phyloP scores from a whole-genome alignment of 2,797 vertebrate genomes.

The Vipera latastei region DNA sequence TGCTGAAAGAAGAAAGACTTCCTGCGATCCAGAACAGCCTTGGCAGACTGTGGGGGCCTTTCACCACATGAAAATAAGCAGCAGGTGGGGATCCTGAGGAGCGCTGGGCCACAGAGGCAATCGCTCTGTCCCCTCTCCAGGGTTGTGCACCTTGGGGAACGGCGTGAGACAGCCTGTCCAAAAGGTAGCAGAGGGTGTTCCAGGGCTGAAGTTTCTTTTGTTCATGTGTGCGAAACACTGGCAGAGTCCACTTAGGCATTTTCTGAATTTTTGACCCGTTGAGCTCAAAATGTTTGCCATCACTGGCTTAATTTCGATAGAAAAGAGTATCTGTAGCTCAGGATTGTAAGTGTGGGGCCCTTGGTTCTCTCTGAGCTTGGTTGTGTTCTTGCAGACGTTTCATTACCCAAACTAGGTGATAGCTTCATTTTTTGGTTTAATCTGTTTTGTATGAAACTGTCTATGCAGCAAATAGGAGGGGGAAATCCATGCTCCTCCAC shows the following conservation, averaged over 20 bases:
- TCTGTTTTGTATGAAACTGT: not conserved
- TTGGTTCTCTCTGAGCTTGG: not conserved
- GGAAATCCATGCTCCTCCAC: not conserved
- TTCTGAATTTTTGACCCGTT: not conserved
- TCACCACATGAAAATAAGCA: too few species aligned
- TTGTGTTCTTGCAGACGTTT: not conserved
- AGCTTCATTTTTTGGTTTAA: not conserved
- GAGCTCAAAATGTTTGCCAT: not conserved
- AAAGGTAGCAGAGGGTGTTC: not conserved
- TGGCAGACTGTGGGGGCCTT: not conserved
- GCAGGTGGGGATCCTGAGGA: not conserved
- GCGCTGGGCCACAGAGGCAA: not conserved
- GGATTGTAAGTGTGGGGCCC: not conserved
- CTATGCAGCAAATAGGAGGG: not conserved
- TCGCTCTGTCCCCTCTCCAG: accelerated
- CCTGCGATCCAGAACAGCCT: not conserved
- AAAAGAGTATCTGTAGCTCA: not conserved
- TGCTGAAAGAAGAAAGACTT: not conserved
- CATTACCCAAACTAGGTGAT: not conserved
- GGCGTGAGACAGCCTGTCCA: not conserved
- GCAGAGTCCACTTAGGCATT: not conserved
- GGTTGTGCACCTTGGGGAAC: not conserved
- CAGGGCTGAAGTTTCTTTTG: not conserved
- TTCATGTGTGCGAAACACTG: not conserved
- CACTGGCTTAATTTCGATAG: not conserved